A percentile compares a stretch with the other conserved stretches of the same genome.
These are phyloP conservation scores for Hydrochoerus hydrochaeris DNA, from an alignment of 2,113 vertebrate species.

Conservation along the genomic window DNA sequence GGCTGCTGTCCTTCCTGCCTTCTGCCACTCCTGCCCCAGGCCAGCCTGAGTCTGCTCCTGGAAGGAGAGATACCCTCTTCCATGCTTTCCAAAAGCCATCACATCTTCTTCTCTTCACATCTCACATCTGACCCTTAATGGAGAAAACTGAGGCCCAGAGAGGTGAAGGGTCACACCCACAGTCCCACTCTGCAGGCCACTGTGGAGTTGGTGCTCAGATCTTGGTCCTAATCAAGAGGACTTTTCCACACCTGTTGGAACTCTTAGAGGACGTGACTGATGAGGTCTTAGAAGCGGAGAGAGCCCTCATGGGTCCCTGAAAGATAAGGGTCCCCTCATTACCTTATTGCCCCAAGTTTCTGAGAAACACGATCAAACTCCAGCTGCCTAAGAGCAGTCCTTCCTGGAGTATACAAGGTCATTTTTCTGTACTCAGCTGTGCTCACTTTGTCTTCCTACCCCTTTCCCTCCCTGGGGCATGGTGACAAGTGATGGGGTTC, in stretches of 20 bases:
- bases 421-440: background rate
- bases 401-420: fast-evolving
- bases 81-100: background rate
- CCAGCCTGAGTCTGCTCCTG: background rate
- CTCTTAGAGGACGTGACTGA: background rate
- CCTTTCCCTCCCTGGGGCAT: background rate
- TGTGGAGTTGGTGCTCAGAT: background rate
- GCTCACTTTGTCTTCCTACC: background rate
- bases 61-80: background rate
- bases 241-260: background rate
- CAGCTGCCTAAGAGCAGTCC: background rate
- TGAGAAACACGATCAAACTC: background rate
- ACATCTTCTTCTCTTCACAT: background rate
- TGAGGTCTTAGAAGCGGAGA: background rate
- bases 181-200: fast-evolving
- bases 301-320: background rate
- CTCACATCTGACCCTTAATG: background rate
- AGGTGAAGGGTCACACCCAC: too few relatives aligned
- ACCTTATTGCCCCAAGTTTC: background rate
- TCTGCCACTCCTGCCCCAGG: background rate
- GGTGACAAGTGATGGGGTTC: background rate
- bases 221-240: background rate
- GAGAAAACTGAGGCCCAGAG: background rate
- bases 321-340: background rate
- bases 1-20: background rate